Evolutionary conservation across 2,113 vertebrate genomes (phyloP), one percentile per base, ranked within the genome.

Genomic region (Lophochroa leadbeateri): DNA sequence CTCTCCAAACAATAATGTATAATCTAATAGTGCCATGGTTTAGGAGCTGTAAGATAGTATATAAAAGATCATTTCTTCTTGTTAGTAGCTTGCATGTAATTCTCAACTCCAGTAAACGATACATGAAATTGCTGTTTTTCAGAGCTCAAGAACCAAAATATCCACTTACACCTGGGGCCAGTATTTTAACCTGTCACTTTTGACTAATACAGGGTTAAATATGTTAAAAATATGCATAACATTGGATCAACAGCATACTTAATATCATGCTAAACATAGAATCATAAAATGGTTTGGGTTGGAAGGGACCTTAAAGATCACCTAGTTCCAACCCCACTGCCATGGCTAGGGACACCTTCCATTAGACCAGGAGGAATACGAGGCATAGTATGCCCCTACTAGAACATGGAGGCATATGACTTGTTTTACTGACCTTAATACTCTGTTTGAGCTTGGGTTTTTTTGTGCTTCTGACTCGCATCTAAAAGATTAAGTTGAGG

Each of bases 91-190:
- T 43, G 13, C 33, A 35, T 29, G 18, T 33, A 55, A 44, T 58
- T 46, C 25, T 83, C 83, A 79, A 27, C 43, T 57, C 57, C 20
- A 52, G 53, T 76, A 82, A 47, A 8, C 39, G 76, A n/a, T 57
- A 35, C 60, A 53, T 50, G 80, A 94, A 97, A 87, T 46, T 77
- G 10, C 31, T 90, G 71, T 1, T 89, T 98, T 98, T 95, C 69
- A 94, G 95, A 96, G 74, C 68, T 83, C 94, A 91, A 92, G 88
- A 96, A 68, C 19, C 86, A 39, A 84, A n/a, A 15, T 17, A 74
- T 55, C 58, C 46, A 37, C 53, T 95, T 81, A 93, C 44, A 87
- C 28, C 64, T 29, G 47, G 47, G 95, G 91, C 97, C 90, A 84
- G 89, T 96, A 93, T 93, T 97, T 95, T 82, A 88, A 94, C 5